phyloP scores from a whole-genome alignment of 2,888 invertebrate species.

The Phalera bucephala region DNA sequence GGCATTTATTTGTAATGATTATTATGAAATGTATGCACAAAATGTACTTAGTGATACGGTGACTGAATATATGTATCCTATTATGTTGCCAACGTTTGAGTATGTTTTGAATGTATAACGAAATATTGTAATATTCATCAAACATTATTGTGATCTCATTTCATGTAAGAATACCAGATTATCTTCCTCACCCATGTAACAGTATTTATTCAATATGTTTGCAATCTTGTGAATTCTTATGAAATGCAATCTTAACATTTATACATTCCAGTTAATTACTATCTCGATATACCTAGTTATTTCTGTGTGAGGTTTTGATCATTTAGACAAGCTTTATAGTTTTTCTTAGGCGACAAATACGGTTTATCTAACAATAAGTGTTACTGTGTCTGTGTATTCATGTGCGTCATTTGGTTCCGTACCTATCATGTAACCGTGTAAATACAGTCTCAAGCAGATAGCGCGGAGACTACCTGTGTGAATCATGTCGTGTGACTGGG shows the following conservation, averaged over 20 bases:
- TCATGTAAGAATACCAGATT: constrained; percentile 59
- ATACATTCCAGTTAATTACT: constrained; percentile 70
- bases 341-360: constrained; percentile 63
- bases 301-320: constrained; percentile 66
- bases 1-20: constrained; percentile 67
- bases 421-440: constrained; percentile 58
- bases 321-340: constrained; percentile 71
- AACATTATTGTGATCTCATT: constrained; percentile 71
- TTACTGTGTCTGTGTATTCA: constrained; percentile 58
- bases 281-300: constrained; percentile 55
- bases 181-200: constrained; percentile 42
- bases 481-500: constrained; percentile 60
- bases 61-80: constrained; percentile 41
- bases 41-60: constrained; percentile 74
- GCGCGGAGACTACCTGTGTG: constrained; percentile 43
- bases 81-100: constrained; percentile 51
- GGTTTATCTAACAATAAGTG: constrained; percentile 54
- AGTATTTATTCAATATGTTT: constrained; percentile 50
- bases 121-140: constrained; percentile 57
- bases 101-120: constrained; percentile 49
- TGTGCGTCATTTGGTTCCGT: constrained; percentile 61
- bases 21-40: constrained; percentile 65
- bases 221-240: constrained; percentile 48
- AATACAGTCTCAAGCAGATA: constrained; percentile 59
- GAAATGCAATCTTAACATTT: constrained; percentile 51